These are phyloP conservation scores for Helogale parvula DNA, from an alignment of 2,113 vertebrate species.

Conservation along the genomic window DNA sequence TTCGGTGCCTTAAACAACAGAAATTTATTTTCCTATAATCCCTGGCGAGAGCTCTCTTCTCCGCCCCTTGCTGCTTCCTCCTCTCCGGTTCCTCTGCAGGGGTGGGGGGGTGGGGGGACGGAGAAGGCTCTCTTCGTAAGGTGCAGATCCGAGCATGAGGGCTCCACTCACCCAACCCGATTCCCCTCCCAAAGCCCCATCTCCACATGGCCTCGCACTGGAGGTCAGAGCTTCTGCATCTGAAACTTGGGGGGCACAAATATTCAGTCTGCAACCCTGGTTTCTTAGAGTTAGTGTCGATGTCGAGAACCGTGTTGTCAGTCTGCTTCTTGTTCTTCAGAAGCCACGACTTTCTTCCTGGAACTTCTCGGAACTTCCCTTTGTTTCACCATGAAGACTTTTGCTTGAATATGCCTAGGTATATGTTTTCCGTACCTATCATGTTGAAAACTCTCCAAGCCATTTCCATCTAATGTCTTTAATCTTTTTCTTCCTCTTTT, in stretches of 20 bases:
- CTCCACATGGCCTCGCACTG: neutral
- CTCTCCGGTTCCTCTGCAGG: neutral
- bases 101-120: too few relatives aligned
- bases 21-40: neutral
- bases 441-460: neutral
- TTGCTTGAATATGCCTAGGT: fast-evolving
- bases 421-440: neutral
- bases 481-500: neutral
- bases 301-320: neutral
- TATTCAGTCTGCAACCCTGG: neutral
- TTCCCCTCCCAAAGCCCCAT: neutral
- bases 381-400: neutral
- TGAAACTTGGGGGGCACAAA: neutral
- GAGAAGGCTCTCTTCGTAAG: neutral
- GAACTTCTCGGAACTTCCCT: neutral
- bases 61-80: neutral
- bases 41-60: neutral
- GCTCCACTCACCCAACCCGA: neutral
- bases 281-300: neutral
- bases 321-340: neutral
- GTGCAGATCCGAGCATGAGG: neutral
- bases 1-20: neutral
- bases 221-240: neutral
- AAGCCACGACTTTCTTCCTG: neutral
- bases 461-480: neutral